phyloP scores from a whole-genome alignment of 2,888 invertebrate species.

The Parnassius smintheus region DNA sequence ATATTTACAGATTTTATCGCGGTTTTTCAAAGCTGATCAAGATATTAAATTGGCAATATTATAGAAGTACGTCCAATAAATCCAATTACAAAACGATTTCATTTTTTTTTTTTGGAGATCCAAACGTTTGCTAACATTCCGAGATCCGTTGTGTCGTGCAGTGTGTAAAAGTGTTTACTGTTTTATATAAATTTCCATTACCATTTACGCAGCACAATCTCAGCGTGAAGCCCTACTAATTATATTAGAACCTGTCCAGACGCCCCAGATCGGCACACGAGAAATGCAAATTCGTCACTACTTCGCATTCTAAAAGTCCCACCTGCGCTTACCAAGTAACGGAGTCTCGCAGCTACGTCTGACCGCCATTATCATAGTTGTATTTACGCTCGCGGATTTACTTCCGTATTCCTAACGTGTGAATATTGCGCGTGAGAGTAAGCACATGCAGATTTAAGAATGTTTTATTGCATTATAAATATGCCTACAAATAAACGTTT shows the following conservation, averaged over 20 bases:
- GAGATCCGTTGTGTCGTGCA: neutral
- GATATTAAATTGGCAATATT: too few relatives aligned
- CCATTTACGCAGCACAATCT: slow-evolving; percentile 16
- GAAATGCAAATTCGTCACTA: slow-evolving; percentile 45
- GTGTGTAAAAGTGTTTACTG: slow-evolving; percentile 8
- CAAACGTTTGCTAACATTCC: too few relatives aligned
- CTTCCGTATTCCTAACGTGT: slow-evolving; percentile 4
- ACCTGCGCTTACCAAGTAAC: slow-evolving; percentile 20
- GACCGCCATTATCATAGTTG: slow-evolving; percentile 9
- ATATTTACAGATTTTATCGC: too few relatives aligned
- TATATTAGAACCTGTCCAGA: slow-evolving; percentile 39
- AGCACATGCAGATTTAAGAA: neutral
- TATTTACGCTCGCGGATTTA: neutral
- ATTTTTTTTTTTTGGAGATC: too few relatives aligned
- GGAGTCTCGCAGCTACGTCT: neutral
- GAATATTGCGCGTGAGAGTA: neutral
- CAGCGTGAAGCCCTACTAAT: slow-evolving; percentile 33
- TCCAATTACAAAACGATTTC: too few relatives aligned
- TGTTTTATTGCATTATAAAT: too few relatives aligned
- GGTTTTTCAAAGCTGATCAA: too few relatives aligned
- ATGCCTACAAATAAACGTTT: too few relatives aligned
- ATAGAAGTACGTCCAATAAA: too few relatives aligned
- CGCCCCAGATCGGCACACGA: slow-evolving; percentile 43
- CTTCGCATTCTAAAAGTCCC: slow-evolving; percentile 41
- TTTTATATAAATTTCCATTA: slow-evolving; percentile 10